These are phyloP conservation scores for Parazoanthus swiftii DNA, from an alignment of 92 coral and sea anemone genomes.

Conservation along the genomic window DNA sequence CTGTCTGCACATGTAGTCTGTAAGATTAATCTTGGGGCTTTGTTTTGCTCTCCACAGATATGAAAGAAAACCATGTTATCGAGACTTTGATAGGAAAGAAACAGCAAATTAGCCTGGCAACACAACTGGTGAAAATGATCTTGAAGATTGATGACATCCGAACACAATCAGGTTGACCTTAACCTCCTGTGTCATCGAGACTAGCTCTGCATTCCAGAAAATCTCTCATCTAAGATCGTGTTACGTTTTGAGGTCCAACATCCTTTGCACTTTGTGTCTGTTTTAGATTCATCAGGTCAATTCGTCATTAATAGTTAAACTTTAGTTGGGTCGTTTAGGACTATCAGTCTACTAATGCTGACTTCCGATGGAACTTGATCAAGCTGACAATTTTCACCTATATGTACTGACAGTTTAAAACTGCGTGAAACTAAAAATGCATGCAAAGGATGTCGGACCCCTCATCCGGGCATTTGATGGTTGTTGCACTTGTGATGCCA, in stretches of 20 bases:
- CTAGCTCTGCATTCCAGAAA: neutral
- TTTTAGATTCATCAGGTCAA: too few species aligned
- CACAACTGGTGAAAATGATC: slow-evolving; percentile 98
- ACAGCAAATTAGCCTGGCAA: slow-evolving; percentile 95
- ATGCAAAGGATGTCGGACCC: too few species aligned
- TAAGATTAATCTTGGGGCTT: neutral
- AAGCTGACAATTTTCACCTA: too few species aligned
- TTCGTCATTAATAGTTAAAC: too few species aligned
- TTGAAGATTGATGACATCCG: slow-evolving; percentile 96
- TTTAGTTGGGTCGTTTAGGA: too few species aligned
- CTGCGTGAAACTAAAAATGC: too few species aligned
- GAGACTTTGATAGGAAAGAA: slow-evolving; percentile 97
- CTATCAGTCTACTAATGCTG: too few species aligned
- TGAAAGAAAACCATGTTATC: slow-evolving; percentile 95
- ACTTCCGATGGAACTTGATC: too few species aligned
- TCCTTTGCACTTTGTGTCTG: too few species aligned
- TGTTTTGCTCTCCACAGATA: slow-evolving; percentile 59
- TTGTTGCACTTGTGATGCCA: neutral
- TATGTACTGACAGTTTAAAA: too few species aligned
- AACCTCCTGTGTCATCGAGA: neutral
- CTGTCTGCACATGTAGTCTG: neutral
- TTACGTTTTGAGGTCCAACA: neutral
- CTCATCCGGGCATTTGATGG: neutral
- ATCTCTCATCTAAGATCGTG: neutral
- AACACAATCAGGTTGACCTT: slow-evolving; percentile 61